Conservation (phyloP, 2,888 invertebrate species). For the Ormyrus labotus region DNA sequence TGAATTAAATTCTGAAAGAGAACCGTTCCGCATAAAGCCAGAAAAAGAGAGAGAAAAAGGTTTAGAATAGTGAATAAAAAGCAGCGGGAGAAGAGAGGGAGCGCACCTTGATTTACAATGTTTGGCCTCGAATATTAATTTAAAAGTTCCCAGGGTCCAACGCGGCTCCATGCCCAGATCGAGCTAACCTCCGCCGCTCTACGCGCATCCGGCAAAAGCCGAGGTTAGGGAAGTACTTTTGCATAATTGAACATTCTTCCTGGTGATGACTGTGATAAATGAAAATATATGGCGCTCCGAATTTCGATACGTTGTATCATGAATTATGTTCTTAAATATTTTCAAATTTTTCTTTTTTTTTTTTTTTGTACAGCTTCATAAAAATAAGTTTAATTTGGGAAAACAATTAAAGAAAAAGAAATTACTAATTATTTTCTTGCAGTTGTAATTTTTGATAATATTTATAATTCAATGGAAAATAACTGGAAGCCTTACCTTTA, state of each 20-base stretch:
- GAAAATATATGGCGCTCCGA: not conserved
- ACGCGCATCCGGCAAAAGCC: slow-evolving; percentile 42
- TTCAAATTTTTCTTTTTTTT: no score
- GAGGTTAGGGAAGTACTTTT: slow-evolving; percentile 64
- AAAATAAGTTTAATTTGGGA: no score
- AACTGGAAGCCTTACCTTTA: no score
- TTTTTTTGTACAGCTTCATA: no score
- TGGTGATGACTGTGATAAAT: slow-evolving; percentile 12
- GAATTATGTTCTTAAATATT: no score
- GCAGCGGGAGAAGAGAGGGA: not conserved
- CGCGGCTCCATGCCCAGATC: not conserved
- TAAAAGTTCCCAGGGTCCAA: slow-evolving; percentile 63
- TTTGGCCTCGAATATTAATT: slow-evolving; percentile 71
- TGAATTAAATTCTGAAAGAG: slow-evolving; percentile 34
- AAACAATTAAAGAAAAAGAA: no score
- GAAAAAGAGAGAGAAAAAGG: slow-evolving; percentile 17
- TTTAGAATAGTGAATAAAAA: not conserved
- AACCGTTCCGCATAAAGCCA: not conserved
- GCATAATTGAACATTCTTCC: slow-evolving; percentile 73
- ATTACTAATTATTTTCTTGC: no score
- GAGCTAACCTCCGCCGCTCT: not conserved
- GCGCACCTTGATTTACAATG: slow-evolving; percentile 67
- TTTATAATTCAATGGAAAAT: slow-evolving; percentile 11
- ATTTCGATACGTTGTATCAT: not conserved
- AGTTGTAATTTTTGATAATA: no score